phyloP scores from a whole-genome alignment of 2,888 invertebrate genomes.

The Epinotia ramella region DNA sequence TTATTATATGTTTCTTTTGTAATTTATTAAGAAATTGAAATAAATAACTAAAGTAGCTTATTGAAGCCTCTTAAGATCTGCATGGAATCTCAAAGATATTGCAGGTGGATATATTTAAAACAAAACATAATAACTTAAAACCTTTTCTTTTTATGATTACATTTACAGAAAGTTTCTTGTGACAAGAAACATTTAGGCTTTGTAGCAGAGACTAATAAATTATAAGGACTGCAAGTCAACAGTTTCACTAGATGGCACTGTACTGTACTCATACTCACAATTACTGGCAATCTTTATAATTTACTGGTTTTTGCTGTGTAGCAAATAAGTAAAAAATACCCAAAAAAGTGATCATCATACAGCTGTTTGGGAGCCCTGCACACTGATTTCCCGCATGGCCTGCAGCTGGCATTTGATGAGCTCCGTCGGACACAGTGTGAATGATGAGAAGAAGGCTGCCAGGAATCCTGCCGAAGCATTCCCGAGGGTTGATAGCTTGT shows the following conservation, averaged over 20 bases:
- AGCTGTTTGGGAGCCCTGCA: constrained; percentile 76
- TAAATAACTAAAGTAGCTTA: too few species aligned
- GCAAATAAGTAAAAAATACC: constrained; percentile 62
- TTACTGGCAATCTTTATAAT: neutral
- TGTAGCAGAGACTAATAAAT: neutral
- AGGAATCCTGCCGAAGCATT: constrained; percentile 96
- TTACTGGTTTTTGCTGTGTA: constrained; percentile 1
- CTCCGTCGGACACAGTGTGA: constrained; percentile 98
- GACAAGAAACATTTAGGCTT: neutral
- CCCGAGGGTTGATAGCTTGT: constrained; percentile 88
- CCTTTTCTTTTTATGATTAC: too few species aligned
- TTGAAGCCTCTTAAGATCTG: too few species aligned
- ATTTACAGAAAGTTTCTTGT: too few species aligned
- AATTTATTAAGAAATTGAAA: too few species aligned
- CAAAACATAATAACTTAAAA: too few species aligned
- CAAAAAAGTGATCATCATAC: constrained; percentile 71
- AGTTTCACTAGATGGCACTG: neutral
- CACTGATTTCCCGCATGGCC: constrained; percentile 93
- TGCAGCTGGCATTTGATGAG: constrained; percentile 98
- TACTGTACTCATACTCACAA: neutral
- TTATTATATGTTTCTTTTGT: too few species aligned
- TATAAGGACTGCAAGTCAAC: neutral
- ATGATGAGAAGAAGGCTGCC: constrained; percentile 98
- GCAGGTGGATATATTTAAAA: too few species aligned
- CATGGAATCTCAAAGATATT: too few species aligned